Evolutionary conservation across 2,888 invertebrate species (phyloP), one percentile per base, ranked within the genome.

Genomic region (Lutraria lutraria): DNA sequence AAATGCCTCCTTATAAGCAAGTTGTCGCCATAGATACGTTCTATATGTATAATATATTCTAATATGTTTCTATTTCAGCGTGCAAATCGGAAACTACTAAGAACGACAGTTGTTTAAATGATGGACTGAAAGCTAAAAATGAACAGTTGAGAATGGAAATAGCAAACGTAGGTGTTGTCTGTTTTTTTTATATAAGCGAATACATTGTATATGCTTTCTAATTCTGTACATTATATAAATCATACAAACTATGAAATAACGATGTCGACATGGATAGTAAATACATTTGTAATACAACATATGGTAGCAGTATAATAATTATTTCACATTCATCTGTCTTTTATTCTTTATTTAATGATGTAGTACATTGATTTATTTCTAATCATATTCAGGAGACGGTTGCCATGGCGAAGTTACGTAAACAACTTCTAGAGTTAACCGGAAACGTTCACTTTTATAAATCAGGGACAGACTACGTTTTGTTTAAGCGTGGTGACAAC

Each of bases 391-490:
- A 89, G 89, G 89, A 89, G 52, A 52, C 86, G 15, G 86, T 89
- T 68, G 83, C 89, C 8, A 84, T 89, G 13, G 89, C 89, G 6
- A 83, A 81, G 43, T 68, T 89, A 54, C 68, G 81, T n/a, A 86
- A 87, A 53, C 13, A 53, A 53, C 21, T 89, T 12, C 63, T 89
- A 13, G 68, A 86, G 0, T 16, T 29, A 15, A 86, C 89, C 6
- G 89, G 89, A 54, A 86, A 89, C 76, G n/a, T 89, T 13, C 86
- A 89, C 81, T 86, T 89, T 72, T 86, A 84, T 81, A 86, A 84
- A 52, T 63, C 80, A 6, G 86, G 89, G 10, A 63, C 15, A n/a
- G 86, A 87, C 0, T 89, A 89, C 54, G 84, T 89, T 19, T 63
- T 89, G 6, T 89, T 86, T 34, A 89, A 68, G 80, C 54, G 60